phyloP scores from a whole-genome alignment of 2,888 invertebrate genomes.

The Netelia fuscicornis region DNA sequence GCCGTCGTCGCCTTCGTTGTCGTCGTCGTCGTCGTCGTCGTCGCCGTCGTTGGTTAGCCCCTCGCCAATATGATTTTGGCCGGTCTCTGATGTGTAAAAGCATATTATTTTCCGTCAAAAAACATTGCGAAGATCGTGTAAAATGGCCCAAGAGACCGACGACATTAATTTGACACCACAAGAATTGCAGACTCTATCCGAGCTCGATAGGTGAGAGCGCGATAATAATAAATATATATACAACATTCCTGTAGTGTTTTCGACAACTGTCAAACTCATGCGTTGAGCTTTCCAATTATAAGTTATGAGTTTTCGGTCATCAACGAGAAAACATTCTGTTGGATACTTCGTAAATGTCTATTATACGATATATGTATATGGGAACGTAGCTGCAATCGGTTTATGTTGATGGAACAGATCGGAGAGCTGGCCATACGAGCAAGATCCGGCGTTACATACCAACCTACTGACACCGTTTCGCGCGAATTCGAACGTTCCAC shows the following conservation, averaged over 20 bases:
- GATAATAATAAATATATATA: slow-evolving; percentile 19
- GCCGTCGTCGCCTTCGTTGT: slow-evolving; percentile 16
- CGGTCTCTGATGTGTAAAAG: slow-evolving; percentile 68
- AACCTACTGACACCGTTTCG: slow-evolving; percentile 82
- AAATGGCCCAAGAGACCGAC: slow-evolving; percentile 87
- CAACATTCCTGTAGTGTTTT: background rate
- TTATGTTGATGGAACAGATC: slow-evolving; percentile 11
- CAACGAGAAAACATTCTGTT: background rate
- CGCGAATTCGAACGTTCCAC: slow-evolving; percentile 67
- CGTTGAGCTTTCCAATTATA: background rate
- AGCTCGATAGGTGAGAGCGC: slow-evolving; percentile 91
- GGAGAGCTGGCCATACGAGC: background rate
- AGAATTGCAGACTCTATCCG: slow-evolving; percentile 94
- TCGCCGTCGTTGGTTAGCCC: slow-evolving; percentile 32
- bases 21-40: slow-evolving; percentile 27
- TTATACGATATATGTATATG: background rate
- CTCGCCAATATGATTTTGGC: slow-evolving; percentile 72
- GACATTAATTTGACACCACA: slow-evolving; percentile 92
- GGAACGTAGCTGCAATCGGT: background rate
- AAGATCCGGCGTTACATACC: slow-evolving; percentile 72
- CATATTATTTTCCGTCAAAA: slow-evolving; percentile 33
- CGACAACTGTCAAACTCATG: slow-evolving; percentile 35
- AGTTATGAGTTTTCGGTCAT: background rate
- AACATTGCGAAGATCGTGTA: slow-evolving; percentile 62
- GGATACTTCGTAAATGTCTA: slow-evolving; percentile 2